Percentiles rank a stretch among this genome's conserved stretches.
Evolutionary conservation across 2,888 invertebrate species (phyloP).

Genomic region (Artemia sinica): DNA sequence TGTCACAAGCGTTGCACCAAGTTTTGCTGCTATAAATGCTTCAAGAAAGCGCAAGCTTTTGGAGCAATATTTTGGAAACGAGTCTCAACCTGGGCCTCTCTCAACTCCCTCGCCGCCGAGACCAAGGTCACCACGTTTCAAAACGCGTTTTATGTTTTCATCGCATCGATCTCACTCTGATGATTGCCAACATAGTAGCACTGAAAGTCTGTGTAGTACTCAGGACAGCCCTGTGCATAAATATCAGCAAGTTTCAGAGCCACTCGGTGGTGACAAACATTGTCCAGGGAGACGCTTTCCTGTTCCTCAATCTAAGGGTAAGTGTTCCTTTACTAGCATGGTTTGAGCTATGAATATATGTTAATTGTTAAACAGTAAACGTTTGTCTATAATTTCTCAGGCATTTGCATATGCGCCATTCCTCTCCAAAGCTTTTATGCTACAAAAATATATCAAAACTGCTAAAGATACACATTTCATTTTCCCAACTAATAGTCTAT

Average conservation of each 20-base stretch:
- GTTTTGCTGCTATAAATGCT: slow-evolving; percentile 19
- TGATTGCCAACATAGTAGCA: slow-evolving; percentile 19
- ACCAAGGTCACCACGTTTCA: slow-evolving; percentile 14
- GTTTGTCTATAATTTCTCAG: too few species aligned
- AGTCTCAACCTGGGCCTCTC: slow-evolving; percentile 4
- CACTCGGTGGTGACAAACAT: neutral
- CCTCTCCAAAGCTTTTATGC: too few species aligned
- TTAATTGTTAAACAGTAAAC: too few species aligned
- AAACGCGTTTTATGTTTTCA: slow-evolving; percentile 17
- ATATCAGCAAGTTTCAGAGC: neutral
- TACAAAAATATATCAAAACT: too few species aligned
- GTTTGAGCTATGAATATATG: too few species aligned
- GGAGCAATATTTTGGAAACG: slow-evolving; percentile 19
- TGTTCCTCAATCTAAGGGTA: neutral
- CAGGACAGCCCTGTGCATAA: slow-evolving; percentile 1
- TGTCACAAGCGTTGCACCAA: slow-evolving; percentile 1
- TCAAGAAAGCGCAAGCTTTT: slow-evolving; percentile 21
- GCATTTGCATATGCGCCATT: too few species aligned
- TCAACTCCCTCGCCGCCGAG: neutral
- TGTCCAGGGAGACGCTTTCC: neutral
- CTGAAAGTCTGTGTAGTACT: slow-evolving; percentile 21
- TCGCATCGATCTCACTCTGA: slow-evolving; percentile 17
- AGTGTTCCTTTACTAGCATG: neutral
- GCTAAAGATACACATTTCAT: too few species aligned
- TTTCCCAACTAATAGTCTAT: too few species aligned